Evolutionary conservation across 2,888 invertebrate genomes (phyloP).

Genomic region (Lasioglossum pauxillum): DNA sequence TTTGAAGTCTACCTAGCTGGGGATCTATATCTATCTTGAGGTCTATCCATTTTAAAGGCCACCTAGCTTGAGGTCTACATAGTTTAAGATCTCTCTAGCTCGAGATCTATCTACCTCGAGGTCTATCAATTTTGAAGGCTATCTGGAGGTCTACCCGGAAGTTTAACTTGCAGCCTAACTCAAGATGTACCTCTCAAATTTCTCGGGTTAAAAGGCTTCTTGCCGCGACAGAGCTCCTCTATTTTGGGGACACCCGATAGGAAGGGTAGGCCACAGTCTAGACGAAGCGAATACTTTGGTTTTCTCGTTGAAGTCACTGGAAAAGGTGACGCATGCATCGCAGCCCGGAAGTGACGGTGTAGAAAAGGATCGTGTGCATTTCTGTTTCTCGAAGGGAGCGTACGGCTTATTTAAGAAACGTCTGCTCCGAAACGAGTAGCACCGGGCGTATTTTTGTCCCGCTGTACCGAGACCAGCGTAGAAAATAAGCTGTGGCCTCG

Average conservation of each 20-base stretch:
- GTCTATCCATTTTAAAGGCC: no score
- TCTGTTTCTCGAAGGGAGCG: slow-evolving; percentile 34
- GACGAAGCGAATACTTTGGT: neutral
- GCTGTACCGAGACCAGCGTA: slow-evolving; percentile 50
- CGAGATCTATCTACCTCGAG: neutral
- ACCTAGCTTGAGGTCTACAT: no score
- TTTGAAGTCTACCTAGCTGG: neutral
- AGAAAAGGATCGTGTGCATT: slow-evolving; percentile 29
- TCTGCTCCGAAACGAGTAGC: slow-evolving; percentile 48
- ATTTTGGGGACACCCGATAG: neutral
- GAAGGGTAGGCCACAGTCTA: neutral
- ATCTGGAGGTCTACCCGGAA: no score
- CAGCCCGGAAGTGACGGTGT: slow-evolving; percentile 56
- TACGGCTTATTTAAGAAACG: slow-evolving; percentile 65
- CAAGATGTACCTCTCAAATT: neutral
- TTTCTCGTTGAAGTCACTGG: neutral
- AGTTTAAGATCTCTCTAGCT: no score
- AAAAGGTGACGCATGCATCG: slow-evolving; percentile 8
- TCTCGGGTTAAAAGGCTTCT: neutral
- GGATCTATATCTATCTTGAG: no score
- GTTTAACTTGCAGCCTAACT: neutral
- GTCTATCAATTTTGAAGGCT: neutral
- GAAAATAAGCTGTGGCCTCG: slow-evolving; percentile 51
- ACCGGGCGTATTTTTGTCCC: slow-evolving; percentile 59
- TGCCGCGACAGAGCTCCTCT: neutral